Base-by-base conservation (phyloP, 2,888 invertebrate species). In the Melipona bicolor region DNA sequence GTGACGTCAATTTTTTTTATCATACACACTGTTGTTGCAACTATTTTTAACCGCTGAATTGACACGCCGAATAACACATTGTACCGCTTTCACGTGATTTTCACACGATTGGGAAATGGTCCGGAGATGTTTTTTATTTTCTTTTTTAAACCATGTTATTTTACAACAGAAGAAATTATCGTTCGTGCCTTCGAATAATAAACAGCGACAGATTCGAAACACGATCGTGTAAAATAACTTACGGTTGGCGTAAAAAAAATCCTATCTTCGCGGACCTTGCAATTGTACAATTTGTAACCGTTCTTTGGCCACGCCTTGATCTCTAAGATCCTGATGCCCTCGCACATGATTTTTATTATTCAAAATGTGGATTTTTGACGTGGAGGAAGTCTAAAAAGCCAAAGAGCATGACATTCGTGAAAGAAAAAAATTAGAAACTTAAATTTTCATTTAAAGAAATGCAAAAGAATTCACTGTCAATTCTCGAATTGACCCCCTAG, bases 1-100 rank as follows among this genome's bases (percentile, higher is more conserved):
- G 27, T 81, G 83, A 83, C 77, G 77, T 81, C 83, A 83, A 83
- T 64, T 56, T 73, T 69, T 61, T 17, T 67, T 73, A 81, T 83
- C 81, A 77, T 77, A 13, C 15, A n/a, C 59, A n/a, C 56, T 73
- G 68, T 81, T 77, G 43, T 83, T 69, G 73, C 32, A 61, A 83
- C 70, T 72, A 81, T 77, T 81, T 83, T 64, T 73, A 69, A 77
- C 54, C 68, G 36, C 13, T 64, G 64, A 70, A 54, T 70, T 65
- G 73, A 73, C 59, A 64, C 49, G 32, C 27, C 19, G 52, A 52
- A 72, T n/a, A 61, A 59, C 61, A 61, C 54, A 54, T 32, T 80
- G 74, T 61, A 11, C 36, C 24, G 4, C 27, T 49, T 59, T 67
- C 77, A 68, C 65, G 61, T 52, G 81, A 79, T 73, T 64, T 52